Conservation (phyloP, 2,113 vertebrate genomes). For the Kobus ellipsiprymnus region DNA sequence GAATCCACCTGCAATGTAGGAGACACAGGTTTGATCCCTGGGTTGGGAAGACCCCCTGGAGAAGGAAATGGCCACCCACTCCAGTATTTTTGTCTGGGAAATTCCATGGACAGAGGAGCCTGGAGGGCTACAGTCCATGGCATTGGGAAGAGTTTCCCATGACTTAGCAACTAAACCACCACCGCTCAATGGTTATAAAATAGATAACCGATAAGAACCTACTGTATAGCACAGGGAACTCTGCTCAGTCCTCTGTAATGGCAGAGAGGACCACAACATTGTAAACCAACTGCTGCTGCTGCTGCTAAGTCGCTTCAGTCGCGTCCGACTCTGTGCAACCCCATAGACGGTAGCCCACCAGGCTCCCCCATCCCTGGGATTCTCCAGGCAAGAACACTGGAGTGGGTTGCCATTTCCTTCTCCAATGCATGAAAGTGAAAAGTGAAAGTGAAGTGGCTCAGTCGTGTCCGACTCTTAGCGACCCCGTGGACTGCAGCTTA, state of each 20-base stretch:
- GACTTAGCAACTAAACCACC: background rate
- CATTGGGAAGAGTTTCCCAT: background rate
- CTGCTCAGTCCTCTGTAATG: background rate
- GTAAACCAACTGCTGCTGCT: background rate
- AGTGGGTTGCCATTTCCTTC: no score
- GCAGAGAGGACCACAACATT: background rate
- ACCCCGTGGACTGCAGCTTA: no score
- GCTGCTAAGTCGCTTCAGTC: no score
- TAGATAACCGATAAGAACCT: background rate
- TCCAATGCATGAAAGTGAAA: no score
- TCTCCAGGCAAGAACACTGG: no score
- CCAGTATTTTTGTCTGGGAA: background rate
- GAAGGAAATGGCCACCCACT: background rate
- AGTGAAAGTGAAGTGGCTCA: no score
- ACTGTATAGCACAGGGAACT: background rate
- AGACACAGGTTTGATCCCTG: background rate
- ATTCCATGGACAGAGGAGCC: background rate
- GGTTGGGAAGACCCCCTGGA: background rate
- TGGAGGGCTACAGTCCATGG: background rate
- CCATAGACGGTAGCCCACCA: no score
- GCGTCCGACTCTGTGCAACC: no score
- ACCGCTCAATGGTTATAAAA: background rate
- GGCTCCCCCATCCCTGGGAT: no score
- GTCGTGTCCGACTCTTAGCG: no score
- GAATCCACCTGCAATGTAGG: background rate